Percentiles rank a stretch among this genome's conserved stretches.
phyloP scores from a whole-genome alignment of 1,140 invertebrate genomes.

The Apolygus lucorum region DNA sequence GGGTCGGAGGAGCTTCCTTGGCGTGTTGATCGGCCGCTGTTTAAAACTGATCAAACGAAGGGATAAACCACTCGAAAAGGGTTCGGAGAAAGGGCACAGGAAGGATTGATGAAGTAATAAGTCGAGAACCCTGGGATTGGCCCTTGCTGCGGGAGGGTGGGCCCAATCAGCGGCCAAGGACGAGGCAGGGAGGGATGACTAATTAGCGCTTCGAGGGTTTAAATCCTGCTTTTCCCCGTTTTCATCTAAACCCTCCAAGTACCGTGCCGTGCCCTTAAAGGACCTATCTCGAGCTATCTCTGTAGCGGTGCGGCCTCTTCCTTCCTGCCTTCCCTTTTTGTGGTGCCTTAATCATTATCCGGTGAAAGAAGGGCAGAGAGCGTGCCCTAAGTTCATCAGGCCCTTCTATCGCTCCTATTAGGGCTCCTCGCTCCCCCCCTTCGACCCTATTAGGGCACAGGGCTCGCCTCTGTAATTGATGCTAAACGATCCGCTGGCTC shows the following conservation, averaged over 20 bases:
- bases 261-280: too few relatives aligned
- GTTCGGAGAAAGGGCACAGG: not conserved
- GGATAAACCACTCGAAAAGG: too few relatives aligned
- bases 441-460: not conserved
- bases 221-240: too few relatives aligned
- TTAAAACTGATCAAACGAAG: too few relatives aligned
- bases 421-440: not conserved
- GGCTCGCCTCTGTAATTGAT: not conserved
- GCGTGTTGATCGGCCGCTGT: too few relatives aligned
- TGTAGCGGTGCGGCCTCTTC: too few relatives aligned
- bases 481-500: not conserved
- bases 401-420: too few relatives aligned
- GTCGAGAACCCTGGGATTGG: not conserved
- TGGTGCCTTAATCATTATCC: not conserved
- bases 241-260: too few relatives aligned
- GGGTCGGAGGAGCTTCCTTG: too few relatives aligned
- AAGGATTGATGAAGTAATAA: constrained; percentile 1
- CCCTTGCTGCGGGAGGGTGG: too few relatives aligned
- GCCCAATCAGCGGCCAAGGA: not conserved
- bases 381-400: not conserved
- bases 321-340: not conserved
- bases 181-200: not conserved
- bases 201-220: not conserved
- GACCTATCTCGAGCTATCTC: too few relatives aligned
- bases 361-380: not conserved